Base-by-base conservation (phyloP, 2,888 invertebrate genomes). In the Torymus aiolomorphi region DNA sequence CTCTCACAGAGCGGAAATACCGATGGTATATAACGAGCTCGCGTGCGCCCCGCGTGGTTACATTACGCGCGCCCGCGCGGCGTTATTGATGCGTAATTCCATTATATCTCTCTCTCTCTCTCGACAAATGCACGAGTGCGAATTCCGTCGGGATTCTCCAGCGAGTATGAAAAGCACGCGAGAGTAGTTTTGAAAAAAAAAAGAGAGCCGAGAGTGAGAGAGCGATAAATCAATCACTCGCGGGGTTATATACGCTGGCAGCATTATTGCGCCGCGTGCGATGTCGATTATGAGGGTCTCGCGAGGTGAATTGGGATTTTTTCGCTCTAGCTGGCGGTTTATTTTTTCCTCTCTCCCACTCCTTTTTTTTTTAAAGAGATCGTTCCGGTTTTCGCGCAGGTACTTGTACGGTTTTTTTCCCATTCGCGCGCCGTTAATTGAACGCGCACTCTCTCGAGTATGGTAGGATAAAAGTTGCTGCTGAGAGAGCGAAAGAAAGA, bases 61-160 rank as follows among this genome's bases (percentile, higher is more conserved):
- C 10, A 59, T 75, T 69, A 66, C 51, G 31, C 3, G 20, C 11
- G 18, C 51, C 2, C n/a, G 2, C 5, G 10, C 62, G 63, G 63
- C 56, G 57, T 70, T 70, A 76, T 70, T 49, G 63, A 63, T 18
- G 59, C 63, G 70, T 63, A 70, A 70, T 62, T 76, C 62, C 62
- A 70, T 62, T 70, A 49, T 56, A 76, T 49, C 61, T 51, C 49
- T 59, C 51, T 71, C 49, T 59, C 49, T 2, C 31, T 65, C 31
- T 61, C 61, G 24, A 67, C 52, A 61, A 67, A 49, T 10, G 24
- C 12, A 3, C 56, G n/a, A 31, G 14, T 14, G 52, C 59, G 10
- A 52, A 61, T 51, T 52, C 52, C 51, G 1, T 20, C 24, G 31
- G 31, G 31, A 31, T 3, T 31, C 51, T 13, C 12, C 52, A 8